Base-by-base conservation (phyloP, 2,888 invertebrate genomes). In the Lomographa bimaculata region DNA sequence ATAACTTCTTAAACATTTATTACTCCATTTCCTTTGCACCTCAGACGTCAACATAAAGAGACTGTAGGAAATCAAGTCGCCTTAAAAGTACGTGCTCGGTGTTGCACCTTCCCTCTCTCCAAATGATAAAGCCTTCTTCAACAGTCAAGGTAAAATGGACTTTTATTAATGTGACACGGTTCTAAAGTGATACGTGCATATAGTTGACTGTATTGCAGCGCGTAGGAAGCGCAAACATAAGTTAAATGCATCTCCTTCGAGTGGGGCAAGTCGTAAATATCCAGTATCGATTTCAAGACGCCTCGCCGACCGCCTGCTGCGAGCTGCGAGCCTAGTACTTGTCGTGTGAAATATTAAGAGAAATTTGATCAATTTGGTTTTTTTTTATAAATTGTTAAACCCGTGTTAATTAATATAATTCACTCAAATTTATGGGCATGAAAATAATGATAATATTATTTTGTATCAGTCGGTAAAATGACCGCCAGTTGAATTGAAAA, bases 211-310 rank as follows among this genome's bases (percentile, higher is more conserved):
- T 14, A 14, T 14, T 20, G 30, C 24, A 30, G 9, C 30, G 34
- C 40, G 42, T 42, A 42, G 42, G 42, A 26, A 64, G 61, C 48
- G 63, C 54, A 64, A 71, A 71, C 69, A 76, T 75, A 73, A 68
- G 62, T 73, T 64, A 63, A 68, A 60, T 64, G 59, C 60, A 65
- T 71, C 67, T 61, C 10, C 20, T 6, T 17, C 12, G 18, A 16
- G 25, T 4, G 27, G n/a, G n/a, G 2, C 20, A 20, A 7, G 41
- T 67, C 71, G 73, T 80, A 75, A 78, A 79, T 75, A 74, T 64
- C 58, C 59, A 62, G 68, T 76, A 79, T 83, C 78, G 82, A 79
- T 81, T 77, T 73, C 82, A 61, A 66, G 64, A 69, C 70, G 71
- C 68, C 68, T 68, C 66, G 63, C 57, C 47, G 51, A 66, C 62